Percentiles rank a stretch among this genome's conserved stretches.
Evolutionary conservation across 1,140 invertebrate genomes (phyloP).

Genomic region (Oncopeltus fasciatus): DNA sequence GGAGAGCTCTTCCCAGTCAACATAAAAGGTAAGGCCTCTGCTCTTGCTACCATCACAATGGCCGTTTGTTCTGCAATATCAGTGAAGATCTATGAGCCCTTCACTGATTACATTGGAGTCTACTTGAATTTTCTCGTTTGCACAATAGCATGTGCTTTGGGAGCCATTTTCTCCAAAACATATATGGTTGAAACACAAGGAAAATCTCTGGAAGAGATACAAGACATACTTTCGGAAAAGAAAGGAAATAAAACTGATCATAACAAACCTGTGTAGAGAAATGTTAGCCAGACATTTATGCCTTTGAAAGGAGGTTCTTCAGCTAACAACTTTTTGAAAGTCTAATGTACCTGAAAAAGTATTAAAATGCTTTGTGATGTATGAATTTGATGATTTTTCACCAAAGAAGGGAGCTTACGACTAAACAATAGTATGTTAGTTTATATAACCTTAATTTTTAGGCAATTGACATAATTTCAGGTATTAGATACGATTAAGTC

Average conservation of each 20-base stretch:
- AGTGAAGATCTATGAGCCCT: constrained; percentile 51
- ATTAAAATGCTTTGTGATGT: no score
- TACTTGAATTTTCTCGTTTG: constrained; percentile 69
- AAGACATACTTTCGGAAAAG: constrained; percentile 26
- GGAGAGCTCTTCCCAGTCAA: constrained; percentile 20
- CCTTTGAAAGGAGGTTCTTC: no score
- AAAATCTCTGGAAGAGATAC: constrained; percentile 59
- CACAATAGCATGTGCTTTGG: constrained; percentile 44
- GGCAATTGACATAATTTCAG: no score
- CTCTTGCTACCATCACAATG: constrained; percentile 12
- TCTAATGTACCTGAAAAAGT: no score
- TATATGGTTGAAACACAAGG: constrained; percentile 70
- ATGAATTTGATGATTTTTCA: no score
- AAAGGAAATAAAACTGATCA: not conserved
- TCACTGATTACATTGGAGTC: constrained; percentile 43
- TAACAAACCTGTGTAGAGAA: no score
- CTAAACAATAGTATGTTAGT: no score
- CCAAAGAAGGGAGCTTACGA: no score
- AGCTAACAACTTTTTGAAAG: no score
- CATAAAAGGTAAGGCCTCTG: constrained; percentile 18
- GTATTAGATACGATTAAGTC: no score
- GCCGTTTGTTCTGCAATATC: constrained; percentile 38
- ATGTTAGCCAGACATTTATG: no score
- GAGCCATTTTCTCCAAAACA: constrained; percentile 39
- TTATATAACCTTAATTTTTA: no score